A percentile compares a stretch with the other conserved stretches of the same genome.
phyloP scores from a whole-genome alignment of 1,140 invertebrate genomes.

The Diorhabda sublineata region DNA sequence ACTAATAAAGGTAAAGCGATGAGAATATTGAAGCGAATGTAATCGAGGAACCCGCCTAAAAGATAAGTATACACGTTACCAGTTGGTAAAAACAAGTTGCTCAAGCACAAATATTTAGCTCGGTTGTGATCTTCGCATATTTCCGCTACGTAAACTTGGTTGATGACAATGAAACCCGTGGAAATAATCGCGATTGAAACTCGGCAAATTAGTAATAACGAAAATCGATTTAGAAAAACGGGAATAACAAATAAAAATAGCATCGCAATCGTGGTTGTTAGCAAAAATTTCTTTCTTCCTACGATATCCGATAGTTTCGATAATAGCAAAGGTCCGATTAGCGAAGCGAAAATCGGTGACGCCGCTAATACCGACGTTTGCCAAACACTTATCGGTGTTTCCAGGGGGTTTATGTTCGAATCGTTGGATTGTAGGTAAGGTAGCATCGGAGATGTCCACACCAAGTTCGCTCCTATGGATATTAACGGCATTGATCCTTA shows the following conservation, averaged over 20 bases:
- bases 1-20: constrained; percentile 50
- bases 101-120: constrained; percentile 32
- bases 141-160: constrained; percentile 52
- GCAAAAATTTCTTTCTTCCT: constrained; percentile 48
- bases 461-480: constrained; percentile 51
- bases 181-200: constrained; percentile 47
- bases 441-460: constrained; percentile 67
- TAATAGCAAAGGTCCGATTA: constrained; percentile 43
- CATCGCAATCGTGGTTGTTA: constrained; percentile 42
- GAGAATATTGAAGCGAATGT: constrained; percentile 51
- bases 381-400: constrained; percentile 43
- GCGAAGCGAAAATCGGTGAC: constrained; percentile 69
- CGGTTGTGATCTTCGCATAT: constrained; percentile 45
- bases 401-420: constrained; percentile 33
- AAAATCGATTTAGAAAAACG: constrained; percentile 41
- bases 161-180: constrained; percentile 49
- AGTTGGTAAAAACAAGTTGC: constrained; percentile 31
- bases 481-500: constrained; percentile 53
- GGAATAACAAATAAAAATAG: constrained; percentile 15
- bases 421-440: constrained; percentile 49
- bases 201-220: constrained; percentile 46
- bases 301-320: constrained; percentile 43
- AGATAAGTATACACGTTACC: constrained; percentile 48
- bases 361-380: constrained; percentile 76
- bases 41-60: constrained; percentile 57